A percentile compares a stretch with the other conserved stretches of the same genome.
These are phyloP conservation scores for Catocala fraxini DNA, from an alignment of 2,888 invertebrate species.

Conservation along the genomic window DNA sequence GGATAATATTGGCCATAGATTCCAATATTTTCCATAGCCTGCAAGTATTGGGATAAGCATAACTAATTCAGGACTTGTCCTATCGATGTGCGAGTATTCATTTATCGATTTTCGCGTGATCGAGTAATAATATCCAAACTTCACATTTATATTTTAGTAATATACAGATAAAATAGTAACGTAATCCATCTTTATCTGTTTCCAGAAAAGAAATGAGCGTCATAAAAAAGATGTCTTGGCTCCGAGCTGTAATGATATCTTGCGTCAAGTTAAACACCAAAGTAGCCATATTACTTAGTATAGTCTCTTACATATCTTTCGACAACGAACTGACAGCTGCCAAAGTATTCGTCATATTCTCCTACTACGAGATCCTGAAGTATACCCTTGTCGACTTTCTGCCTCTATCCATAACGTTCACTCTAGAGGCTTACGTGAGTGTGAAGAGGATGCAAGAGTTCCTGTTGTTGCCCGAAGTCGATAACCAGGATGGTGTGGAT, in stretches of 20 bases:
- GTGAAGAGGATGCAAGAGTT: constrained; percentile 91
- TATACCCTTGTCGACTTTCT: constrained; percentile 93
- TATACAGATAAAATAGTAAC: no score
- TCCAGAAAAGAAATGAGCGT: constrained; percentile 90
- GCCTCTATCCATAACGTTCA: constrained; percentile 92
- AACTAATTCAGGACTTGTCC: no score
- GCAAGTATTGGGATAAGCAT: no score
- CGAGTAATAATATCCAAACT: no score
- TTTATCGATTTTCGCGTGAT: no score
- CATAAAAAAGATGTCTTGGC: constrained; percentile 90
- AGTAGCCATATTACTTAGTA: constrained; percentile 92
- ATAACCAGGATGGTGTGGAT: constrained; percentile 74
- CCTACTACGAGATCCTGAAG: constrained; percentile 93
- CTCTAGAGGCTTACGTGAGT: constrained; percentile 92
- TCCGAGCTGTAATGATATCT: constrained; percentile 90
- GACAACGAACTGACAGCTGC: constrained; percentile 91
- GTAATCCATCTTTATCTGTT: constrained; percentile 9
- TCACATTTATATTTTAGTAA: no score
- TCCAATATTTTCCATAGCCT: no score
- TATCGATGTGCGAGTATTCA: no score
- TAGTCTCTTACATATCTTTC: constrained; percentile 90
- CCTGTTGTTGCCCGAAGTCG: constrained; percentile 78
- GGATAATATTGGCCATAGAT: no score
- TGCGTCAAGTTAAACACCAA: constrained; percentile 93
- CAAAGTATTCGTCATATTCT: constrained; percentile 92